These are phyloP conservation scores for Hyposoter dolosus DNA, from an alignment of 2,888 invertebrate genomes.

Conservation along the genomic window DNA sequence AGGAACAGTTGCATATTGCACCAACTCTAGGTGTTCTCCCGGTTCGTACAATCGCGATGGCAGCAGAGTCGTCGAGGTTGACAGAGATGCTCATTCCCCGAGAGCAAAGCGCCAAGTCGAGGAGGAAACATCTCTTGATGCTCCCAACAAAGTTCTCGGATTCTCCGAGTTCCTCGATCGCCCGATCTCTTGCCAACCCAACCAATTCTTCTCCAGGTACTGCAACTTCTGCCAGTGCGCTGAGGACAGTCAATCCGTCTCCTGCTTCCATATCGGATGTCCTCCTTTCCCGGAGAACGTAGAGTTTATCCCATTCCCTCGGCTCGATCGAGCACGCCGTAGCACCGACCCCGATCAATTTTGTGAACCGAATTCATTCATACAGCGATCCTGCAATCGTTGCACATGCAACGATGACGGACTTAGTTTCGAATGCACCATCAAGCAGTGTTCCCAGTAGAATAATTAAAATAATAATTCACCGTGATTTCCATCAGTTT, in stretches of 20 bases:
- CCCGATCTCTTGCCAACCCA: not conserved
- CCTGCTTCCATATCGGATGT: not conserved
- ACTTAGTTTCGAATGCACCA: conserved; percentile 85
- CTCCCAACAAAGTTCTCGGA: not conserved
- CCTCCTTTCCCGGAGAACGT: not conserved
- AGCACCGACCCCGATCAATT: conserved; percentile 62
- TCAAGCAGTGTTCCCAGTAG: conserved; percentile 73
- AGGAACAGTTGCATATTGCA: conserved; percentile 85
- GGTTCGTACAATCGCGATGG: conserved; percentile 48
- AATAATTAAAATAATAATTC: not conserved
- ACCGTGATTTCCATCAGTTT: not conserved
- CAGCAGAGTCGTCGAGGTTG: not conserved
- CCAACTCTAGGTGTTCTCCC: conserved; percentile 77
- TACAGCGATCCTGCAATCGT: conserved; percentile 86
- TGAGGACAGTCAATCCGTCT: conserved; percentile 83
- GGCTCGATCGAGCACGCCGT: not conserved
- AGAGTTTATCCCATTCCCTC: not conserved
- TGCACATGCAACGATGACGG: conserved; percentile 86
- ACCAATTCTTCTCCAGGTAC: conserved; percentile 84
- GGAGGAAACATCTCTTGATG: not conserved
- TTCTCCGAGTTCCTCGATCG: not conserved
- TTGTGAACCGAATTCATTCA: conserved; percentile 85
- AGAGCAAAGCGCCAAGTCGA: not conserved
- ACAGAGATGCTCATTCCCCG: not conserved
- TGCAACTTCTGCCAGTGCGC: conserved; percentile 86